Base-by-base conservation (phyloP, 2,888 invertebrate genomes). In the Spilarctia lutea region DNA sequence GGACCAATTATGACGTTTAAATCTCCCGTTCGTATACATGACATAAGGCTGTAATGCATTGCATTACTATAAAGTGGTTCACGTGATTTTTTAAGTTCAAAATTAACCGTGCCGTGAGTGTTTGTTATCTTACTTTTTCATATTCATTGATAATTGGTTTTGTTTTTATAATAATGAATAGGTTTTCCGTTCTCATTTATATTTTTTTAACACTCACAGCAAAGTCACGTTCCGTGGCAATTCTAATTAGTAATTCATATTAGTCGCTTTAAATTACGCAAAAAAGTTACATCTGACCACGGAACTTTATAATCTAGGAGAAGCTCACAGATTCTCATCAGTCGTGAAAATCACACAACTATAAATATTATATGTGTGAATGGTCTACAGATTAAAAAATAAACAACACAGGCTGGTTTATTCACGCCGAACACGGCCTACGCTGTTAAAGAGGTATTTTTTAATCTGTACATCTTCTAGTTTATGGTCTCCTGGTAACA, bases 1-100 rank as follows among this genome's bases (percentile, higher is more conserved):
- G 91, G 91, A 91, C 91, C 92, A 91, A 90, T 91, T 91, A 89
- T 86, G 91, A 91, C 90, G 88, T 90, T 90, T 88, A 91, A 95
- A 92, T 85, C 85, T 87, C 91, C 93, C 85, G 88, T 91, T 97
- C 97, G 97, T 97, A 97, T 97, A 97, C 97, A 96, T 97, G 96
- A 96, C 96, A 96, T 97, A 97, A 97, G 97, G 97, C 97, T 96
- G 96, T 92, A 94, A 96, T 94, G 93, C 92, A 78, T 75, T 75
- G 92, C 94, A 95, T 95, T 94, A 94, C 95, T 89, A 87, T 90
- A 89, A 90, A 89, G 89, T 92, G 89, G 90, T 92, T 89, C 85
- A 78, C 78, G 83, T 81, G 83, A 81, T 89, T 86, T 87, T 83
- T 84, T 83, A 85, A 71, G 65, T 81, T 74, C 73, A 79, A 75